Base-by-base conservation (phyloP, 2,797 vertebrate genomes). In the Brotula barbata region DNA sequence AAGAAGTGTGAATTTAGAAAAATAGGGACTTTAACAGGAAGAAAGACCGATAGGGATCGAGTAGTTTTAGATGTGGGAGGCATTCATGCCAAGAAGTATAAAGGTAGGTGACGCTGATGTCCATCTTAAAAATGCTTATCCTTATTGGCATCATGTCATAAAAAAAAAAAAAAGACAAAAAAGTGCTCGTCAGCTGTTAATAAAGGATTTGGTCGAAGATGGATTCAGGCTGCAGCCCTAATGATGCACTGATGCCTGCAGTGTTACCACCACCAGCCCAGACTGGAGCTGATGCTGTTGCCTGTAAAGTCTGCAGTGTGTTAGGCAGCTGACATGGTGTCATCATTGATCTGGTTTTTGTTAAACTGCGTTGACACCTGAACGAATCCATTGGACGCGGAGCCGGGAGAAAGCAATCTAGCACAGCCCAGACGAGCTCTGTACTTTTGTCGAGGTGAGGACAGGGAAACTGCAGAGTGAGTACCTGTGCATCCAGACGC, bases 371-470 rank as follows among this genome's bases (percentile, higher is more conserved):
- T 37, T 83, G 83, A 82, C 87, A 86, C 82, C 85, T 81, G 78
- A 69, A 64, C 72, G 22, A 89, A 88, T 87, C 85, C 88, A 87
- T 88, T 83, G 77, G 88, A 81, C 87, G 84, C 7, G 73, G 76
- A 79, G 74, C 58, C 72, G 7, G 41, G 43, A 64, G 31, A 78
- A 78, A 67, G 85, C 75, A 85, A 85, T 86, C 78, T 75, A 49
- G 54, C 63, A 39, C n/a, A 7, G 69, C 53, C 71, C 4, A 71
- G 72, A 73, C 72, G 16, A 76, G 68, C 70, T 16, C 47, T 41
- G 58, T 21, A 56, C 51, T 60, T 83, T 60, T 56, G 34, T 48
- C 23, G 62, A 69, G 65, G 75, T 70, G 76, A 76, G 39, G 50
- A 54, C 45, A 55, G 57, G 0, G 16, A 54, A 61, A 58, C 46